Conservation (phyloP, 2,888 invertebrate species). For the Perithous albicinctus region DNA sequence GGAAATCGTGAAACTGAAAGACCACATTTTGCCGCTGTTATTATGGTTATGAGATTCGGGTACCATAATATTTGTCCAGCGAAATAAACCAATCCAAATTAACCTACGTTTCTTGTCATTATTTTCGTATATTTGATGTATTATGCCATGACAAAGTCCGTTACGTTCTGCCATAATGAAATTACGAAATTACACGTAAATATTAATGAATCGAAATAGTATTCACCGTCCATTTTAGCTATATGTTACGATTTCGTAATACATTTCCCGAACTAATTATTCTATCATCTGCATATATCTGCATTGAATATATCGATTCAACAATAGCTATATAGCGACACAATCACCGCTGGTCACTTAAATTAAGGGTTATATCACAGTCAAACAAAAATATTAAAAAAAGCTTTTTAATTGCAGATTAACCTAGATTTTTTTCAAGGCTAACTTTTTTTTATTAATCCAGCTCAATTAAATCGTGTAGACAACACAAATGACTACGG, state of each 20-base stretch:
- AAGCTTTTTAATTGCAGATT: not conserved
- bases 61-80: conserved; percentile 7
- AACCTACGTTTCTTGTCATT: conserved; percentile 17
- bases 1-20: not conserved
- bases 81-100: conserved; percentile 11
- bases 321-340: not conserved
- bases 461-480: too few relatives aligned
- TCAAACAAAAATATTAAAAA: not conserved
- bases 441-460: too few relatives aligned
- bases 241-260: not conserved
- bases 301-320: too few relatives aligned
- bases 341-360: not conserved
- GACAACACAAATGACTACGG: too few relatives aligned
- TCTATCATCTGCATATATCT: not conserved
- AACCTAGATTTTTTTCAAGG: too few relatives aligned
- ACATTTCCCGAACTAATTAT: conserved; percentile 1
- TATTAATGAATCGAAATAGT: not conserved
- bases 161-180: not conserved
- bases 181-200: too few relatives aligned
- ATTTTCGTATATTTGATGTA: not conserved
- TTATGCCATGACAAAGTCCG: not conserved
- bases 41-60: not conserved
- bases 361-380: not conserved
- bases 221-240: not conserved
- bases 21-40: not conserved